Evolutionary conservation across 2,113 vertebrate species (phyloP), one percentile per base, ranked within the genome.

Genomic region (Nerophis ophidion): DNA sequence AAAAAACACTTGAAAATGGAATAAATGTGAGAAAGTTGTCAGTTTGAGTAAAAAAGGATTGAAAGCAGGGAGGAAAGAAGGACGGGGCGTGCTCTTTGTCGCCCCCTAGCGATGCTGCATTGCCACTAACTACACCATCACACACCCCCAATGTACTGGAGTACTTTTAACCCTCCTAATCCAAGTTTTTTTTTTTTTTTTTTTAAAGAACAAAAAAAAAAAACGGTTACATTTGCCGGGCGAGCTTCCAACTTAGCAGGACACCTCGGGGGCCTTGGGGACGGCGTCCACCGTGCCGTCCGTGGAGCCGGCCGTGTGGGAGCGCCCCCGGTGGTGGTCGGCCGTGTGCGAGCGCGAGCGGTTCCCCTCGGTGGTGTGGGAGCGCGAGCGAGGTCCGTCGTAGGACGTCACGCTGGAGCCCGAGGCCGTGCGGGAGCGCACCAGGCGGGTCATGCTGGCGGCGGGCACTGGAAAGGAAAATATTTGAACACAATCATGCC

Each of bases 391-490:
- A 79, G 87, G 84, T 2, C 95, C 95, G 0, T 99, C 97, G 57
- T 92, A 80, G 44, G 97, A 98, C 2, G 93, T 87, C 38, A 93
- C 88, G 0, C 97, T 98, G 87, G 97, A 96, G 72, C 94, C 93
- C 0, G 97, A 99, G 42, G 94, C 95, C 0, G 96, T 98, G 71
- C 97, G 95, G 57, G 97, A 99, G 42, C 96, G 90, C 81, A 93
- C 94, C 70, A 98, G 90, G 57, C 97, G 91, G 74, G 97, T 99
- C 97, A 99, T 99, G 83, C 95, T 95, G 67, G 95, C 96, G 0
- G 95, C 88, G 33, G 97, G 97, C 91, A 99, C 97, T 99, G 77
- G 0, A 70, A 0, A 64, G 15, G 75, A 59, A 35, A 60, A 8
- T 14, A 33, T 57, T 6, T 42, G 4, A 17, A 6, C 38, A 36